These are phyloP conservation scores for Tinea trinotella DNA, from an alignment of 2,888 invertebrate genomes.

Conservation along the genomic window DNA sequence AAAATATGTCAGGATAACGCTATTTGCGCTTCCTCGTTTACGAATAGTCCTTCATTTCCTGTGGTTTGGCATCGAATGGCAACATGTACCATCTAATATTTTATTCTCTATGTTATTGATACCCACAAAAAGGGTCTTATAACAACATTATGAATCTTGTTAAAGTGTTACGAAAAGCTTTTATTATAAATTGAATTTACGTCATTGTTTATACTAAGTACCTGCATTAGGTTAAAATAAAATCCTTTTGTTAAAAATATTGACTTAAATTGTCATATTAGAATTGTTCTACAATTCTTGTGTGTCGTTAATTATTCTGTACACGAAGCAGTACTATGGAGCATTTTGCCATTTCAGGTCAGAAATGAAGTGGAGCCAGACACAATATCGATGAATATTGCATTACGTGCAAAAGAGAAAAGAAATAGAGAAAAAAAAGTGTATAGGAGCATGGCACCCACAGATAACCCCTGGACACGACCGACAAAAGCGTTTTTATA, in stretches of 20 bases:
- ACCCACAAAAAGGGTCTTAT: constrained; percentile 2
- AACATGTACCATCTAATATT: constrained; percentile 2
- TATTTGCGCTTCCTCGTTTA: constrained; percentile 30
- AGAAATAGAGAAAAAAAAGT: constrained; percentile 33
- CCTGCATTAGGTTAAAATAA: background rate
- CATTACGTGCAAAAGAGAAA: constrained; percentile 37
- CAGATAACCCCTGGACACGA: constrained; percentile 14
- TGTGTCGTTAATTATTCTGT: background rate
- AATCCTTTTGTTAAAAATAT: background rate
- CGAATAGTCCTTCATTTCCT: constrained; percentile 19
- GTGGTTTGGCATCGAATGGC: constrained; percentile 27
- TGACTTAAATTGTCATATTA: background rate
- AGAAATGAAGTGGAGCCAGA: constrained; percentile 8
- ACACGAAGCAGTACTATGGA: background rate
- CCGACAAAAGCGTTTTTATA: constrained; percentile 13
- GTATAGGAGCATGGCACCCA: constrained; percentile 4
- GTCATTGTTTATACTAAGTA: background rate
- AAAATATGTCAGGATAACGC: constrained; percentile 49
- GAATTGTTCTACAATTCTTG: background rate
- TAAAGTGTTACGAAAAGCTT: constrained; percentile 4
- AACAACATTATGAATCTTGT: constrained; percentile 10
- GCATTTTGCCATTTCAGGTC: constrained; percentile 12
- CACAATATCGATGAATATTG: constrained; percentile 34
- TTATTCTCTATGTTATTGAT: constrained; percentile 7
- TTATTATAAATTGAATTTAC: constrained; percentile 5